These are phyloP conservation scores for Megalurothrips usitatus DNA, from an alignment of 2,888 invertebrate species.

Conservation along the genomic window DNA sequence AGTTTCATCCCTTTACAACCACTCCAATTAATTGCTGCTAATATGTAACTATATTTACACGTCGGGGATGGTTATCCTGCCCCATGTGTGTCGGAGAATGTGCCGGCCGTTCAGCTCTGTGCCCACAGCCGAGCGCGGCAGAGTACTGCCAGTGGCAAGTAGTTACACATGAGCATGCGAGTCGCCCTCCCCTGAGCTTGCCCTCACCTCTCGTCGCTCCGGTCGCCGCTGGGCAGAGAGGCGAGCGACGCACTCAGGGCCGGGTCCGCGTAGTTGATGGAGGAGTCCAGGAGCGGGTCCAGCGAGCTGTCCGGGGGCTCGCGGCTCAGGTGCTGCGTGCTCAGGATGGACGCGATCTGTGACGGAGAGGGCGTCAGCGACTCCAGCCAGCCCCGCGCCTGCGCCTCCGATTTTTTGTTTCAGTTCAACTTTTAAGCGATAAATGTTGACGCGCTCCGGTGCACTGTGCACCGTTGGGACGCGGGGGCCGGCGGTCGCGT, in stretches of 20 bases:
- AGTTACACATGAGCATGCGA: no score
- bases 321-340: slow-evolving; percentile 17
- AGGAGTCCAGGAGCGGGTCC: slow-evolving; percentile 18
- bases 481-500: no score
- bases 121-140: no score
- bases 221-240: slow-evolving; percentile 7
- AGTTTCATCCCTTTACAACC: no score
- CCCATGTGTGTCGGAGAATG: no score
- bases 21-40: background rate
- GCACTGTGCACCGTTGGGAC: no score
- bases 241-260: background rate
- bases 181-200: background rate
- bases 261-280: slow-evolving; percentile 17
- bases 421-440: no score
- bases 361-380: background rate
- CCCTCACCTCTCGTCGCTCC: slow-evolving; percentile 20
- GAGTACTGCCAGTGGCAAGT: no score
- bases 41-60: slow-evolving; percentile 1
- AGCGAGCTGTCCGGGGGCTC: slow-evolving; percentile 14
- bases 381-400: background rate
- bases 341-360: slow-evolving; percentile 20
- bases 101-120: no score
- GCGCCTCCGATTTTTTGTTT: no score
- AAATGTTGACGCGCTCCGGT: no score
- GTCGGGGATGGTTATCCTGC: background rate